Evolutionary conservation across 2,888 invertebrate species (phyloP).

Genomic region (Orthosia incerta): DNA sequence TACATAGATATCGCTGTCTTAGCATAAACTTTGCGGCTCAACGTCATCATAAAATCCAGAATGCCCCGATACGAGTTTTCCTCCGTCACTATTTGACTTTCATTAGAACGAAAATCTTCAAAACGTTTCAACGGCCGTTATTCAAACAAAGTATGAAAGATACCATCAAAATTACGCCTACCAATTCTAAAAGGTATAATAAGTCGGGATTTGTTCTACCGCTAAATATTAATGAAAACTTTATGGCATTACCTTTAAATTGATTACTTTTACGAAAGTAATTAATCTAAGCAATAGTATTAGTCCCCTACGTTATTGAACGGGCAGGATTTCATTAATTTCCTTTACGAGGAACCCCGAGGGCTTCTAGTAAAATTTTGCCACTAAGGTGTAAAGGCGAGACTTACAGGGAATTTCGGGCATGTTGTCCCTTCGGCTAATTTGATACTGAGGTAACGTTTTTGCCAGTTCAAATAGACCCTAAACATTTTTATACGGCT

Average conservation of each 20-base stretch:
- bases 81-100: too few relatives aligned
- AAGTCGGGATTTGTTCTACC: conserved; percentile 36
- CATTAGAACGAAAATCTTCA: too few relatives aligned
- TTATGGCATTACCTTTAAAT: too few relatives aligned
- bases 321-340: too few relatives aligned
- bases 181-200: too few relatives aligned
- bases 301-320: conserved; percentile 65
- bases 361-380: conserved; percentile 71
- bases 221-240: too few relatives aligned
- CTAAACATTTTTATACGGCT: conserved; percentile 39
- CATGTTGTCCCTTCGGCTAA: conserved; percentile 68
- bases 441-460: conserved; percentile 62
- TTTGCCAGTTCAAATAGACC: conserved; percentile 42
- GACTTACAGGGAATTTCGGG: conserved; percentile 63
- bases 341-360: conserved; percentile 72
- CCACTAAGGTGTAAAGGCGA: conserved; percentile 64
- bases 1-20: neutral
- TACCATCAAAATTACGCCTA: too few relatives aligned
- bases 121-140: too few relatives aligned
- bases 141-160: too few relatives aligned
- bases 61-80: too few relatives aligned
- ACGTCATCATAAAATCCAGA: too few relatives aligned
- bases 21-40: conserved; percentile 24
- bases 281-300: conserved; percentile 65
- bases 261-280: too few relatives aligned